phyloP scores from a whole-genome alignment of 2,797 vertebrate species.

The Peromyscus aztecus region DNA sequence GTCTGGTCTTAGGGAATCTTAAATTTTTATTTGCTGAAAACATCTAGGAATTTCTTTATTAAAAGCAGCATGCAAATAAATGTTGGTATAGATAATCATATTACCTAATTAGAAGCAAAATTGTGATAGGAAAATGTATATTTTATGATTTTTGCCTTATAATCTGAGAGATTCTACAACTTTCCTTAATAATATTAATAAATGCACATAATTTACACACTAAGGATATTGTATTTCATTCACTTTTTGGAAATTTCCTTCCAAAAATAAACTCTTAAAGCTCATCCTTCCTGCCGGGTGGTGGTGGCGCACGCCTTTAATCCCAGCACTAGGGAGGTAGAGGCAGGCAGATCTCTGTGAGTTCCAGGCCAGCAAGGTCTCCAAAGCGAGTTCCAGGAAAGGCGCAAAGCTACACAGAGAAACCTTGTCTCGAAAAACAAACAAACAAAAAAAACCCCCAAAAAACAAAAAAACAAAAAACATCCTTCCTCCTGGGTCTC shows the following conservation, averaged over 20 bases:
- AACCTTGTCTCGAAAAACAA: too few species aligned
- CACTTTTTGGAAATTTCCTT: neutral
- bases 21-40: neutral
- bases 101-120: conserved; percentile 43
- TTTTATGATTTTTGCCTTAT: neutral
- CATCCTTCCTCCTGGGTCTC: neutral
- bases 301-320: too few species aligned
- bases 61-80: neutral
- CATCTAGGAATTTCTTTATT: conserved; percentile 21
- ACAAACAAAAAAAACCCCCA: too few species aligned
- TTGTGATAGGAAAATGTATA: neutral
- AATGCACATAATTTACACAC: neutral
- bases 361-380: too few species aligned
- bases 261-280: neutral
- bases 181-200: neutral
- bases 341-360: too few species aligned
- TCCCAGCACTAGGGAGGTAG: too few species aligned
- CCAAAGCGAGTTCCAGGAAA: too few species aligned
- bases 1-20: neutral
- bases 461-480: neutral
- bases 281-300: neutral
- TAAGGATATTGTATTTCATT: conserved; percentile 2
- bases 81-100: neutral
- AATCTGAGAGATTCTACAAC: neutral
- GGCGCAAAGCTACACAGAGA: too few species aligned